phyloP scores from a whole-genome alignment of 2,113 vertebrate species.

The Pagrus major region DNA sequence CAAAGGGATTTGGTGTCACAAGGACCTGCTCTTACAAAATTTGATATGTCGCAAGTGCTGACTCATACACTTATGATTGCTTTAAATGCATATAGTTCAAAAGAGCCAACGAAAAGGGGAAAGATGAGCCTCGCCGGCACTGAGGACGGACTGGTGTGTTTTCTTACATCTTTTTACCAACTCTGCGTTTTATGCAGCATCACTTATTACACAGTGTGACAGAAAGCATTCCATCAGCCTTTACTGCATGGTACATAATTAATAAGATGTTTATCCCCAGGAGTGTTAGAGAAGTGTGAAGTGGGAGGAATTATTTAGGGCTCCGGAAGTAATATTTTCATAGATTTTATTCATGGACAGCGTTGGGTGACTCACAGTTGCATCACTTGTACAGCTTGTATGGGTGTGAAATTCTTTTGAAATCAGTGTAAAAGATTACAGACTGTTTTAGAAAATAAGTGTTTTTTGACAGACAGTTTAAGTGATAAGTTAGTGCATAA shows the following conservation, averaged over 20 bases:
- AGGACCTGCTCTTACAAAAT: slow-evolving; percentile 31
- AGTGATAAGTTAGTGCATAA: no score
- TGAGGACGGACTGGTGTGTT: background rate
- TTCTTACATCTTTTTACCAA: background rate
- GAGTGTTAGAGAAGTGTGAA: background rate
- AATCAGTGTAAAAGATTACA: background rate
- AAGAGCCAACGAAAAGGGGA: background rate
- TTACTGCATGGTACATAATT: background rate
- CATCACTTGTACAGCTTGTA: background rate
- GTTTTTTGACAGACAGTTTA: no score
- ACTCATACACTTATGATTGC: slow-evolving; percentile 15
- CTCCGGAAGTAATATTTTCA: background rate
- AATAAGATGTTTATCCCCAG: background rate
- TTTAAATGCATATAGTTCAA: slow-evolving; percentile 29
- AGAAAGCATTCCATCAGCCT: background rate
- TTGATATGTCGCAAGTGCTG: slow-evolving; percentile 35
- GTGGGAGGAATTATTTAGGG: background rate
- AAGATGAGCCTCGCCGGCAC: slow-evolving; percentile 9
- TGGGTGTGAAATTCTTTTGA: background rate
- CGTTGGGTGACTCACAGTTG: background rate
- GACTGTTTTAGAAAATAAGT: no score
- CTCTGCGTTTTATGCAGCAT: slow-evolving; percentile 1
- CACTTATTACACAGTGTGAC: background rate
- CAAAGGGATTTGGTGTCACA: slow-evolving; percentile 28
- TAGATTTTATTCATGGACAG: background rate